Evolutionary conservation across 2,113 vertebrate genomes (phyloP).

Genomic region (Australoheros scitulus): DNA sequence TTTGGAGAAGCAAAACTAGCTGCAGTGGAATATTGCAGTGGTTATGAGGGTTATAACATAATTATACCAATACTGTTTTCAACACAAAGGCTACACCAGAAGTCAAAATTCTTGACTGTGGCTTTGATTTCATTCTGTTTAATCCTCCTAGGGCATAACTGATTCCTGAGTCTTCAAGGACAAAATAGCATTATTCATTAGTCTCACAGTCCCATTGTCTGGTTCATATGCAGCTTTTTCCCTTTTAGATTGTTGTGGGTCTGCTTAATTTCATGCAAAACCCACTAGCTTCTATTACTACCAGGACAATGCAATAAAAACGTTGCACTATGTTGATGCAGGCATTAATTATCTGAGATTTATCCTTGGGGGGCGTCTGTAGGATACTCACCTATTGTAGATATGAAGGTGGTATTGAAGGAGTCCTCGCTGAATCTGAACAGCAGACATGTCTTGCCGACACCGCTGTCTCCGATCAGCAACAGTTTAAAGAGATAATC

Average conservation of each 20-base stretch:
- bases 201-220: slow-evolving; percentile 48
- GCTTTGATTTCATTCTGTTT: neutral
- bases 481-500: slow-evolving; percentile 84
- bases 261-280: neutral
- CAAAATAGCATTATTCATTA: slow-evolving; percentile 18
- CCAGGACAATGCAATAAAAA: neutral
- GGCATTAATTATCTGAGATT: slow-evolving; percentile 12
- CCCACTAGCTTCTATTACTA: neutral
- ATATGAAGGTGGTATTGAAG: slow-evolving; percentile 87
- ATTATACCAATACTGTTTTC: neutral
- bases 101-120: neutral
- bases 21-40: neutral
- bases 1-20: neutral
- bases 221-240: neutral
- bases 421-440: slow-evolving; percentile 88
- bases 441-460: slow-evolving; percentile 87
- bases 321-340: neutral
- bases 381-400: slow-evolving; percentile 83
- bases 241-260: neutral
- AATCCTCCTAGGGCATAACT: neutral
- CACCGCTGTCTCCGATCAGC: slow-evolving; percentile 84
- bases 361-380: slow-evolving; percentile 39
- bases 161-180: slow-evolving; percentile 35
- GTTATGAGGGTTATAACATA: neutral
- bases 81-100: neutral